Evolutionary conservation across 2,113 vertebrate genomes (phyloP), one percentile per base, ranked within the genome.

Genomic region (Carlito syrichta): DNA sequence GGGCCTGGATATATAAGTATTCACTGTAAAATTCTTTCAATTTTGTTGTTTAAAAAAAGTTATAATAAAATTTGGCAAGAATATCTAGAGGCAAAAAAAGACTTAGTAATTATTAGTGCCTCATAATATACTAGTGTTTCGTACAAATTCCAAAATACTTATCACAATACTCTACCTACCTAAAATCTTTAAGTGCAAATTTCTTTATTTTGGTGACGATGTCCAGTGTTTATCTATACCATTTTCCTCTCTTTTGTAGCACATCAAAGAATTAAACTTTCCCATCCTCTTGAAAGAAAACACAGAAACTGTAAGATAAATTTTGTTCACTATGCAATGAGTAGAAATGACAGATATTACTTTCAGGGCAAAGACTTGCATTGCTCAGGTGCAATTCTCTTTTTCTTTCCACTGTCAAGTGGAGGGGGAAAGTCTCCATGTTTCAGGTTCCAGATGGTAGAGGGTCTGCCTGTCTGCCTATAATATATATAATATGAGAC

Each of bases 401-500:
- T 86, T 89, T 77, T 25, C 13, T 63, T n/a, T 1, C 32, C 30
- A 3, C 14, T 45, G 19, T 4, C 54, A 12, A 10, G 40, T 35
- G 14, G 19, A 52, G 16, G 7, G 48, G 22, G 68, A 54, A 54
- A 20, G 13, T 13, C 22, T 9, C 3, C 1, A 0, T 63, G 13
- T 16, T 66, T 45, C 14, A n/a, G 25, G 22, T 62, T 73, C 27
- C 27, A 17, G 8, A 13, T n/a, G 20, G 35, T 30, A 12, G 50
- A 10, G 52, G 11, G 16, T 22, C 25, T 73, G 16, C 17, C 9
- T 60, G 45, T 8, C 1, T 63, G 7, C 60, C 63, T 50, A 19
- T 25, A 2, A 8, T 1, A 1, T 56, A 48, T 1, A 1, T 56
- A 48, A 22, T 3, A 8, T 11, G 22, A 22, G 35, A 2, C 2